A percentile compares a stretch with the other conserved stretches of the same genome.
phyloP scores from a whole-genome alignment of 2,888 invertebrate species.

The Pycnomerus fuliginosus region DNA sequence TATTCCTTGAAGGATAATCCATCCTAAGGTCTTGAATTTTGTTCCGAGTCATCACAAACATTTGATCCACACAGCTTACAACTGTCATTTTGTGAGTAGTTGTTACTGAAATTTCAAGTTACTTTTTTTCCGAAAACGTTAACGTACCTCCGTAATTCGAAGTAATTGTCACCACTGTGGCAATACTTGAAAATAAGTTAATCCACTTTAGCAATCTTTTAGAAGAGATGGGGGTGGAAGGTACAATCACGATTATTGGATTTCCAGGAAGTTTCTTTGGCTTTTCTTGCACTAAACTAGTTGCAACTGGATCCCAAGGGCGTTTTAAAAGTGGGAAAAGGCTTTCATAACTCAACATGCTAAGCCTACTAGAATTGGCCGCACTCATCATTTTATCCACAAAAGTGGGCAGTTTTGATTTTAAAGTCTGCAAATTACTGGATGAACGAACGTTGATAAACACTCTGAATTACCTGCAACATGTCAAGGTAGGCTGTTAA shows the following conservation, averaged over 20 bases:
- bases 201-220: slow-evolving; percentile 71
- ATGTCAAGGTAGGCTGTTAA: slow-evolving; percentile 75
- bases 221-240: slow-evolving; percentile 56
- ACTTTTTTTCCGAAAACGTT: not conserved
- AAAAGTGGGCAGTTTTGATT: slow-evolving; percentile 67
- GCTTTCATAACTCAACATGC: slow-evolving; percentile 62
- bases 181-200: slow-evolving; percentile 64
- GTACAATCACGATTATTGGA: slow-evolving; percentile 65
- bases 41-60: slow-evolving; percentile 65
- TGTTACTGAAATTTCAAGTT: slow-evolving; percentile 24
- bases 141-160: slow-evolving; percentile 47
- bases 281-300: slow-evolving; percentile 60
- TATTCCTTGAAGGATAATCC: slow-evolving; percentile 67
- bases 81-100: slow-evolving; percentile 52
- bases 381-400: slow-evolving; percentile 72
- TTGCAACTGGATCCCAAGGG: slow-evolving; percentile 73
- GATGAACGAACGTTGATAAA: slow-evolving; percentile 1
- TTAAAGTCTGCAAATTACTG: slow-evolving; percentile 55
- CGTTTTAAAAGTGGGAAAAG: slow-evolving; percentile 65
- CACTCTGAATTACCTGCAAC: slow-evolving; percentile 60
- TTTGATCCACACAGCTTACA: slow-evolving; percentile 61
- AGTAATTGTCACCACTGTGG: slow-evolving; percentile 65
- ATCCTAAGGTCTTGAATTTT: slow-evolving; percentile 70
- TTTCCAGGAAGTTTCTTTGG: slow-evolving; percentile 70
- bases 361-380: slow-evolving; percentile 53